Base-by-base conservation (phyloP, 1,140 invertebrate genomes). In the Tribolium madens region DNA sequence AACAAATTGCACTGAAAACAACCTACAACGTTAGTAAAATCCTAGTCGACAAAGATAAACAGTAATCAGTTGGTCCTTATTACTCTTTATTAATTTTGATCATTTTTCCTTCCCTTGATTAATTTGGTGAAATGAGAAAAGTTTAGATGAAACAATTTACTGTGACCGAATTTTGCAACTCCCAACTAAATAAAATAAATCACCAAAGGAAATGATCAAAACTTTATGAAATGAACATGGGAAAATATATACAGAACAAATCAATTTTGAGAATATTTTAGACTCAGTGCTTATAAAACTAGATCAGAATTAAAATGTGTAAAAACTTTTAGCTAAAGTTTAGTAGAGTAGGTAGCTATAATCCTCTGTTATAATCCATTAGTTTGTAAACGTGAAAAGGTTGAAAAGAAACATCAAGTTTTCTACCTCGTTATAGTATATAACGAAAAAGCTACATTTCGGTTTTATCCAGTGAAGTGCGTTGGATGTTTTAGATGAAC, bases 81-180 rank as follows among this genome's bases (percentile, higher is more conserved):
- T n/a, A n/a, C n/a, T n/a, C 52, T 17, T 57, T 57, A 57, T 64
- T 64, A 64, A 64, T 64, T 64, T 14, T 21, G 57, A 14, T 26
- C n/a, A 64, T 64, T 64, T 64, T 64, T 64, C 53, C 18, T 15
- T 15, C n/a, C 12, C 21, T 33, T 64, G 57, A 64, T 64, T 64
- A 64, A 64, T 64, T 64, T 14, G 9, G 21, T 13, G 57, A 64
- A 64, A 64, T 64, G 57, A 64, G 57, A 64, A 64, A 64, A 64
- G 57, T 64, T 64, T 64, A 33, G 57, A 64, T 64, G 57, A 64
- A 64, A 60, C 53, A 60, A 64, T 64, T 64, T 33, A 64, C 26
- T 64, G 57, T 26, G 57, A 64, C 57, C 26, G 57, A 64, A 64
- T 64, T 64, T 64, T 33, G 21, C 10, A 33, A 64, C 57, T 64